These are phyloP conservation scores for Choloepus didactylus DNA, from an alignment of 2,797 vertebrate genomes.

Conservation along the genomic window DNA sequence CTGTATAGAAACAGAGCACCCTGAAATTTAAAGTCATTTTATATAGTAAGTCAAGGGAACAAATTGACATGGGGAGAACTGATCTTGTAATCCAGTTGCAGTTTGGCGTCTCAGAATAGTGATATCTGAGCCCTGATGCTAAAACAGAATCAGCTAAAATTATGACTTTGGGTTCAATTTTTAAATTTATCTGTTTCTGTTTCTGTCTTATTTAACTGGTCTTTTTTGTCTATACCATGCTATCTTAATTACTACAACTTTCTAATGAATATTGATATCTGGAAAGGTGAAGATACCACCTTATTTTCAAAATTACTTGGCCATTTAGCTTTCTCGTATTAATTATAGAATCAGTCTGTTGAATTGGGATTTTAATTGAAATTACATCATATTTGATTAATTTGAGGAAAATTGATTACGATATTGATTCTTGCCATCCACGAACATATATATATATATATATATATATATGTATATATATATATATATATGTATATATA, in stretches of 20 bases:
- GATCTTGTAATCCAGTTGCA: not conserved
- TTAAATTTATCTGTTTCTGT: not conserved
- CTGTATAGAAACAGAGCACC: not conserved
- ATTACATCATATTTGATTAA: not conserved
- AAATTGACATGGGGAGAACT: not conserved
- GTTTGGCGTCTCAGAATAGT: not conserved
- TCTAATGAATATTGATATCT: not conserved
- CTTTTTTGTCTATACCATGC: not conserved
- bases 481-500: too few relatives aligned
- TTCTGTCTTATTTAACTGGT: not conserved
- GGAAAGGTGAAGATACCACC: not conserved
- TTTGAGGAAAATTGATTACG: not conserved
- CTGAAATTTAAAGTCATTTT: conserved; percentile 31
- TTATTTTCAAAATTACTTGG: not conserved
- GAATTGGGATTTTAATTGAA: not conserved
- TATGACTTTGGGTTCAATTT: not conserved
- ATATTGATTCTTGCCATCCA: not conserved
- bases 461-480: too few relatives aligned
- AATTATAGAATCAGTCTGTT: conserved; percentile 8
- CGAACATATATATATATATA: not conserved
- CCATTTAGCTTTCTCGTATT: not conserved
- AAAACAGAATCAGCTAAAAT: conserved; percentile 13
- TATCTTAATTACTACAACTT: not conserved
- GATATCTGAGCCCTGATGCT: not conserved
- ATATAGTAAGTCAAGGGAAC: not conserved